Conservation (phyloP, 2,888 invertebrate genomes). For the Rhingia rostrata region DNA sequence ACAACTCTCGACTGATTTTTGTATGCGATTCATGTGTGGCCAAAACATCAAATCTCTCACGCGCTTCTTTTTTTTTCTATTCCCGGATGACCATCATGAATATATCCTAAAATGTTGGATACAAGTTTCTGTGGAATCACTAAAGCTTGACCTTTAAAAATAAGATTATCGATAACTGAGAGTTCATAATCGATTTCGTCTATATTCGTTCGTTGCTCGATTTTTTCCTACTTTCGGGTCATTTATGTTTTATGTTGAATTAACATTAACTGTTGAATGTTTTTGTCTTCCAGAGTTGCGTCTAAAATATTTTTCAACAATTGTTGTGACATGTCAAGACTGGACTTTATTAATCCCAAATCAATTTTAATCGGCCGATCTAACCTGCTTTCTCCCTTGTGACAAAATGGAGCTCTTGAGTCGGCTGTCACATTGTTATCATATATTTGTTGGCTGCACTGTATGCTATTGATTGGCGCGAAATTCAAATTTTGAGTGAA, state of each 20-base stretch:
- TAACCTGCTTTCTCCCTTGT: conserved; percentile 32
- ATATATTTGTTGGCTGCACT: too few relatives aligned
- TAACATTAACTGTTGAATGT: not conserved
- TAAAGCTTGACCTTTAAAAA: conserved; percentile 8
- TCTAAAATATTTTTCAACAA: conserved; percentile 16
- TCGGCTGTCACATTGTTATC: too few relatives aligned
- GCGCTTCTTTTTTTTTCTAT: conserved; percentile 4
- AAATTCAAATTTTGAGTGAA: too few relatives aligned
- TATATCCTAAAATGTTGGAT: not conserved
- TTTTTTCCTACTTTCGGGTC: conserved; percentile 22
- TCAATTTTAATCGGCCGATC: conserved; percentile 22
- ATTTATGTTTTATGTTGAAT: not conserved
- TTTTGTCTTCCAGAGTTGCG: conserved; percentile 11
- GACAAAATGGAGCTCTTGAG: conserved; percentile 81
- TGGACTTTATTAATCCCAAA: conserved; percentile 15
- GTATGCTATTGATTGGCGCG: too few relatives aligned
- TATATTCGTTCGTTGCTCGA: not conserved
- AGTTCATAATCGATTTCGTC: conserved; percentile 16
- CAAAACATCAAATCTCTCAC: conserved; percentile 29
- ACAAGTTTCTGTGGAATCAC: not conserved
- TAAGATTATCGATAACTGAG: not conserved
- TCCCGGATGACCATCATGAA: conserved; percentile 9
- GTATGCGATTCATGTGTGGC: conserved; percentile 30
- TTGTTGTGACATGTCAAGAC: conserved; percentile 13
- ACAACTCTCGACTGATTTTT: not conserved